Conservation (phyloP, 2,888 invertebrate species). For the Rhogogaster chlorosoma region DNA sequence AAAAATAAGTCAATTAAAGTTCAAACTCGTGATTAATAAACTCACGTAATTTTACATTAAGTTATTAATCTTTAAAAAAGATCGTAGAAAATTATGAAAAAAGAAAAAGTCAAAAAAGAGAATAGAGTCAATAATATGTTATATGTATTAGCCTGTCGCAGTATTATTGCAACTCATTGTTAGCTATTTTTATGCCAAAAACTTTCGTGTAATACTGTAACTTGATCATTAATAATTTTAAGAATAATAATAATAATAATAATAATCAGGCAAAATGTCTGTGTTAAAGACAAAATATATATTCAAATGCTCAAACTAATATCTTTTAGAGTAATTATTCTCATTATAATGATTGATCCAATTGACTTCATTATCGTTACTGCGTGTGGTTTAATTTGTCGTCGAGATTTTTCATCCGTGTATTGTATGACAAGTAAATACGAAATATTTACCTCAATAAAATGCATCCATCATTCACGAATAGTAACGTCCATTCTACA, state of each 20-base stretch:
- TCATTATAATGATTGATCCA: conserved; percentile 9
- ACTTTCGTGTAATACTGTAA: background rate
- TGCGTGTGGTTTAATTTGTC: background rate
- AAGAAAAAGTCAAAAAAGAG: no score
- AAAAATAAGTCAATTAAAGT: conserved; percentile 46
- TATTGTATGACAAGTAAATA: background rate
- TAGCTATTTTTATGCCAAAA: conserved; percentile 27
- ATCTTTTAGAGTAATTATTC: background rate
- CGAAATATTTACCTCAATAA: background rate
- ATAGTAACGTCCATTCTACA: background rate
- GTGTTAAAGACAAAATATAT: background rate
- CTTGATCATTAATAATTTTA: conserved; percentile 26
- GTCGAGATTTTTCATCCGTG: background rate
- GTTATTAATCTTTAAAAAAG: background rate
- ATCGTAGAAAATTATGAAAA: background rate
- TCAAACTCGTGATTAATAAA: conserved; percentile 5
- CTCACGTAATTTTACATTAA: background rate
- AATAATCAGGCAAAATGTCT: conserved; percentile 5
- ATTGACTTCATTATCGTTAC: background rate
- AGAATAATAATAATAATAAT: background rate
- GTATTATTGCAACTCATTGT: conserved; percentile 21
- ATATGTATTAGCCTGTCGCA: background rate
- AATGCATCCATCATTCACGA: background rate
- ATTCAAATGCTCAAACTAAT: conserved; percentile 34
- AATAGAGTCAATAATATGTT: conserved; percentile 21